Evolutionary conservation across 2,888 invertebrate genomes (phyloP).

Genomic region (Limnephilus marmoratus): DNA sequence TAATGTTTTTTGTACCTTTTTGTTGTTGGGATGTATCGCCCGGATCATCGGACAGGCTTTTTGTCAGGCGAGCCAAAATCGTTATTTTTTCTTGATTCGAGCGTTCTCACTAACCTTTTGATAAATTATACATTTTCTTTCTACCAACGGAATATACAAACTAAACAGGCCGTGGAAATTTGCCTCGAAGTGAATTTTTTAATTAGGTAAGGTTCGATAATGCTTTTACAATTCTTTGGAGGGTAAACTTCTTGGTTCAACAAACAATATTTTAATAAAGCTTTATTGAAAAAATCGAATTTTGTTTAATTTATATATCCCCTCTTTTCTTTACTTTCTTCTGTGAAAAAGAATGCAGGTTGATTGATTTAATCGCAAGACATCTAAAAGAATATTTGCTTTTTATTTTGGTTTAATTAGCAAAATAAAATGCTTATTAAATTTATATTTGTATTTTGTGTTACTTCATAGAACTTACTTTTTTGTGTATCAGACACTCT

Average conservation of each 20-base stretch:
- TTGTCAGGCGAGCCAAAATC: constrained; percentile 37
- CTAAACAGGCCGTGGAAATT: constrained; percentile 56
- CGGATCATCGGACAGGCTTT: constrained; percentile 55
- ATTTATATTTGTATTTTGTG: no score
- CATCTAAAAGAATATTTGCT: no score
- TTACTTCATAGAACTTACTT: no score
- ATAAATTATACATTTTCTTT: constrained; percentile 56
- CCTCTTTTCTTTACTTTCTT: neutral
- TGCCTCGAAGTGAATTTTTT: constrained; percentile 20
- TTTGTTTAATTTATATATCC: neutral
- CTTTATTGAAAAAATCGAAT: neutral
- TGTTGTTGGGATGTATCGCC: constrained; percentile 40
- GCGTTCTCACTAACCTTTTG: constrained; percentile 54
- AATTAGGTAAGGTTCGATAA: neutral
- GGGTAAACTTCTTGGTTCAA: neutral
- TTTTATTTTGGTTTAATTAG: no score
- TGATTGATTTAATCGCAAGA: no score
- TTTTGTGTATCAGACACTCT: no score
- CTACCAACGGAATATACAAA: constrained; percentile 48
- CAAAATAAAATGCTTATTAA: no score
- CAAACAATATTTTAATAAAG: neutral
- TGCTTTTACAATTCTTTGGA: neutral
- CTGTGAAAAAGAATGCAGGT: no score
- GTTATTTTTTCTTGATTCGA: constrained; percentile 51
- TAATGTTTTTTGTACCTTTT: constrained; percentile 43